Base-by-base conservation (phyloP, 2,797 vertebrate species). In the Corythornis leucogaster region DNA sequence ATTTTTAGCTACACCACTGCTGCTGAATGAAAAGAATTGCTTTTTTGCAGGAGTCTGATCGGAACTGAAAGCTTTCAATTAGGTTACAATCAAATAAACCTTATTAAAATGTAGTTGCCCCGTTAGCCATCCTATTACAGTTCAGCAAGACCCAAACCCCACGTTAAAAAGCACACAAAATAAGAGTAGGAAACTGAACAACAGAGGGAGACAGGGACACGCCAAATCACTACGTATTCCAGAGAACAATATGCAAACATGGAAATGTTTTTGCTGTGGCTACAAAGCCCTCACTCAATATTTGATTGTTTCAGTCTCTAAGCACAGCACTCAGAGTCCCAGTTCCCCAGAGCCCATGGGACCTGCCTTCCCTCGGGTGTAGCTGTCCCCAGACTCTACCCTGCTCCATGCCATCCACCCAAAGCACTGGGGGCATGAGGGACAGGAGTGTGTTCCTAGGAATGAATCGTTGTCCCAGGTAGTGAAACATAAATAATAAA, bases 91-190 rank as follows among this genome's bases (percentile, higher is more conserved):
- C 25, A 96, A 96, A 94, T 92, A 82, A 96, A 92, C 79, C 82
- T 87, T 87, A 94, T 83, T 95, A 95, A 96, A 96, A 96, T 94
- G 63, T 94, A 95, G 95, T 94, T 96, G 82, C 73, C 76, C 78
- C 78, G 43, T 43, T 95, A 93, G 78, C 9, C 30, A 89, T 94
- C 96, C 11, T 2, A 71, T 93, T 93, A 58, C 75, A 91, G 90
- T 73, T 95, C 79, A 89, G 55, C 58, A 81, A 89, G 25, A 55
- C 31, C 2, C 79, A 91, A 89, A 89, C 24, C 26, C 78, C 59
- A 38, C 69, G 85, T 18, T 68, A 81, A 90, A 89, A 95, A 91
- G 33, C 43, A 54, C 46, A 78, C 25, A 79, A 78, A 91, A 95
- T 92, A 90, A 45, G 42, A 90, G 43, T 42, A 57, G 28, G 80